These are phyloP conservation scores for Cinclus mexicanus DNA, from an alignment of 2,113 vertebrate species.

Conservation along the genomic window DNA sequence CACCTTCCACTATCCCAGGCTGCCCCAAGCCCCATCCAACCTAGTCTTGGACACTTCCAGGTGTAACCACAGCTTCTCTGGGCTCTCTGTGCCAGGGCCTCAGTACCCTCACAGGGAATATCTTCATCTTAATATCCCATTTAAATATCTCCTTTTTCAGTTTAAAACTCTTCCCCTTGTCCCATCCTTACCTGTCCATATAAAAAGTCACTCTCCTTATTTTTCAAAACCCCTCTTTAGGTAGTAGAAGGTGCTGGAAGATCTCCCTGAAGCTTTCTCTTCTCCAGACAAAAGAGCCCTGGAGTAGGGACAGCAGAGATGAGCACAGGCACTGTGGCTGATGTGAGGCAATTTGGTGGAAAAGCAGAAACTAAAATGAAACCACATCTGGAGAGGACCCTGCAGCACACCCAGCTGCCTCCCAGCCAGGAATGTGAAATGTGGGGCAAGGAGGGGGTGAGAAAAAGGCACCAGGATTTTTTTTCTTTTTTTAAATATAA, in stretches of 20 bases:
- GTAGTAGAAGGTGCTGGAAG: neutral
- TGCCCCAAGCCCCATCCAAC: rapidly evolving
- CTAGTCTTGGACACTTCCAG: neutral
- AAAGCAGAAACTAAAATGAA: neutral
- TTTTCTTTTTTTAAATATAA: neutral
- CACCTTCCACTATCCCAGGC: rapidly evolving
- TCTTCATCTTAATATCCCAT: neutral
- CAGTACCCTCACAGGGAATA: rapidly evolving
- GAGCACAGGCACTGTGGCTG: rapidly evolving
- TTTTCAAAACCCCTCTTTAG: neutral
- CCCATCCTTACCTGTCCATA: neutral
- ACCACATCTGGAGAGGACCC: neutral
- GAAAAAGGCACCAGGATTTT: neutral
- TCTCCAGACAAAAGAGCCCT: neutral
- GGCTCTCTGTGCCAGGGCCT: neutral
- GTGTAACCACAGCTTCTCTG: neutral
- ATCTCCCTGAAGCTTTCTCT: neutral
- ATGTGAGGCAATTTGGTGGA: neutral
- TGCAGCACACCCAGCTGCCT: neutral
- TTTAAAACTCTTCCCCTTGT: neutral
- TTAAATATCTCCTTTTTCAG: neutral
- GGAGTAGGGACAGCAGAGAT: neutral
- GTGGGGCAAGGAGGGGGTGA: neutral
- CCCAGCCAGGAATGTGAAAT: neutral
- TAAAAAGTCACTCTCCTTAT: neutral